Evolutionary conservation across 2,888 invertebrate genomes (phyloP), one percentile per base, ranked within the genome.

Genomic region (Adelognathus sp.): DNA sequence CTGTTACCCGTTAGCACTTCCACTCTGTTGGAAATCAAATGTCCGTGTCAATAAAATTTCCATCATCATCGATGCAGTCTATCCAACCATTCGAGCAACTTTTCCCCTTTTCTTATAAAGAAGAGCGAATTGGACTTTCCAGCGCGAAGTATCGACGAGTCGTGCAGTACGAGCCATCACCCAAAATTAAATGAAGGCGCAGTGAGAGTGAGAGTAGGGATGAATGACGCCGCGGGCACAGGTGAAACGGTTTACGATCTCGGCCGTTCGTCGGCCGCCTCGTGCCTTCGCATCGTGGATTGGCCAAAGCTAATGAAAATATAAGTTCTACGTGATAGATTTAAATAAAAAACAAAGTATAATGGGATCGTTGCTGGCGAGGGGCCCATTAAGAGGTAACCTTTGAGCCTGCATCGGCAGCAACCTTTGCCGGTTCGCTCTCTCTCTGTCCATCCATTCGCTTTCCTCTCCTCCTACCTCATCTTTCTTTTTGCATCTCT

Each of bases 251-350:
- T 81, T 83, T 83, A 82, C 82, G 82, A 82, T 73, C 80, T 75
- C 78, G 44, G 77, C 75, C 76, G 69, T 72, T 74, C 64, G 60
- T 50, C n/a, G 44, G 64, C 33, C n/a, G n/a, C 33, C 46, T 27
- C 56, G 24, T 33, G 33, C 61, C 14, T 82, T 83, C 84, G 70
- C 83, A 67, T 56, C 41, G 64, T 58, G 33, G 78, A 58, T n/a
- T n/a, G n/a, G 31, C 85, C 88, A 87, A 88, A 88, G 87, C 88
- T 90, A 90, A 90, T 90, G 90, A 90, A 91, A 90, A 91, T 90
- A 90, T 91, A 90, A 90, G 88, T 89, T 87, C 86, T 85, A 87
- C 86, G 83, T 84, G 86, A 86, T 87, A 88, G 86, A 87, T 89
- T 88, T 85, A 84, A 88, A 87, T 83, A 76, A 84, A 78, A n/a